These are phyloP conservation scores for Epirrhoe alternata DNA, from an alignment of 2,888 invertebrate genomes.

Conservation along the genomic window DNA sequence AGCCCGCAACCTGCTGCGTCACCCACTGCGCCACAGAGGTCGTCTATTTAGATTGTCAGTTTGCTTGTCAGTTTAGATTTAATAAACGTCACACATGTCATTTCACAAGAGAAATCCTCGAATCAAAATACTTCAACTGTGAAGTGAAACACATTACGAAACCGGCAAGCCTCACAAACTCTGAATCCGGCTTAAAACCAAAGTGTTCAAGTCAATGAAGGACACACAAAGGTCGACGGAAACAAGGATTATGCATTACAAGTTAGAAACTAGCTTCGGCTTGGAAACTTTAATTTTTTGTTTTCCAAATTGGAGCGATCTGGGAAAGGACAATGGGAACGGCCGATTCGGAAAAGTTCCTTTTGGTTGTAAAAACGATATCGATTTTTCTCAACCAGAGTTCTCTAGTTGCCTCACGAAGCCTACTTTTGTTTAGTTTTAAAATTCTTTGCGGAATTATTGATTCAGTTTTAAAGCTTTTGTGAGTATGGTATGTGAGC, in stretches of 20 bases:
- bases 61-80: not conserved
- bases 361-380: slow-evolving; percentile 4
- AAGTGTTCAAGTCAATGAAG: slow-evolving; percentile 20
- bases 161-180: slow-evolving; percentile 7
- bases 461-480: too few relatives aligned
- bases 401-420: not conserved
- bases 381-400: not conserved
- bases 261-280: slow-evolving; percentile 35
- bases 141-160: not conserved
- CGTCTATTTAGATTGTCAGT: too few relatives aligned
- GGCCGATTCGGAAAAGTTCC: slow-evolving; percentile 4
- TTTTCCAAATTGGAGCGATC: slow-evolving; percentile 24
- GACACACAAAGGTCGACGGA: slow-evolving; percentile 28
- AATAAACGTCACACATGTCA: not conserved
- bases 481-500: too few relatives aligned
- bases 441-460: too few relatives aligned
- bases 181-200: slow-evolving; percentile 8
- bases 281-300: slow-evolving; percentile 32
- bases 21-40: too few relatives aligned
- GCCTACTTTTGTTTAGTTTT: too few relatives aligned
- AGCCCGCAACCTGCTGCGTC: too few relatives aligned
- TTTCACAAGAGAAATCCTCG: not conserved
- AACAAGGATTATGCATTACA: slow-evolving; percentile 48
- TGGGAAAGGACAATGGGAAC: slow-evolving; percentile 17
- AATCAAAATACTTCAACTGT: not conserved